These are phyloP conservation scores for Hypomecis atomaria DNA, from an alignment of 2,888 invertebrate species.

Conservation along the genomic window DNA sequence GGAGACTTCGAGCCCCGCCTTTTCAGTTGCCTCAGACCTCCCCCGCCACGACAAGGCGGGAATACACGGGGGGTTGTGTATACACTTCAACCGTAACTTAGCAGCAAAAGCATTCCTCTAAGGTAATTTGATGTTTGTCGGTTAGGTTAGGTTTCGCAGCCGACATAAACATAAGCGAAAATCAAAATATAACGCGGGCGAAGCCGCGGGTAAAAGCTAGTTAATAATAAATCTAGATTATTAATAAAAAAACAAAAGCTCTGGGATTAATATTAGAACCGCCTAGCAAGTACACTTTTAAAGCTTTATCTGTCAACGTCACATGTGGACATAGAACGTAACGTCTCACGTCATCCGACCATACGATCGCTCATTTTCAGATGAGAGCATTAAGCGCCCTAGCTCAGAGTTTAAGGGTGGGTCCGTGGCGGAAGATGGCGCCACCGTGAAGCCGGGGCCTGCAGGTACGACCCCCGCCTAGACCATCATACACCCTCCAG, in stretches of 20 bases:
- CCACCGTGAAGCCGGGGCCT: constrained; percentile 64
- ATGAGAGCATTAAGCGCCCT: constrained; percentile 92
- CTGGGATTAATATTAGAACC: constrained; percentile 29
- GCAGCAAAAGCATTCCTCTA: too few relatives aligned
- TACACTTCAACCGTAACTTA: too few relatives aligned
- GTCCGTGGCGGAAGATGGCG: constrained; percentile 78
- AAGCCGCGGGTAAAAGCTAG: too few relatives aligned
- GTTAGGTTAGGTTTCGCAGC: too few relatives aligned
- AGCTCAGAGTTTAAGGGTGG: constrained; percentile 93
- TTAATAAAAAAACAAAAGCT: constrained; percentile 5
- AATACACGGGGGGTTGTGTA: too few relatives aligned
- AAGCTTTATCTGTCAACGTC: constrained; percentile 16
- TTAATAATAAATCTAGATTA: neutral
- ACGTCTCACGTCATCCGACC: constrained; percentile 73
- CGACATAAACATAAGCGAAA: too few relatives aligned
- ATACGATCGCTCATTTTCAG: constrained; percentile 85
- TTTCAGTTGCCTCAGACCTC: too few relatives aligned
- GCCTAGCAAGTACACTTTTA: constrained; percentile 25
- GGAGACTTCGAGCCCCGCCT: too few relatives aligned
- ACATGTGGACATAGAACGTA: constrained; percentile 69
- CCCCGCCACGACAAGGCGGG: too few relatives aligned
- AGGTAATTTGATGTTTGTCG: too few relatives aligned
- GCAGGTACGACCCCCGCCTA: constrained; percentile 82
- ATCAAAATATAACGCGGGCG: too few relatives aligned
- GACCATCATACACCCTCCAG: constrained; percentile 68